Base-by-base conservation (phyloP, 2,797 vertebrate species). In the Siniperca scherzeri region DNA sequence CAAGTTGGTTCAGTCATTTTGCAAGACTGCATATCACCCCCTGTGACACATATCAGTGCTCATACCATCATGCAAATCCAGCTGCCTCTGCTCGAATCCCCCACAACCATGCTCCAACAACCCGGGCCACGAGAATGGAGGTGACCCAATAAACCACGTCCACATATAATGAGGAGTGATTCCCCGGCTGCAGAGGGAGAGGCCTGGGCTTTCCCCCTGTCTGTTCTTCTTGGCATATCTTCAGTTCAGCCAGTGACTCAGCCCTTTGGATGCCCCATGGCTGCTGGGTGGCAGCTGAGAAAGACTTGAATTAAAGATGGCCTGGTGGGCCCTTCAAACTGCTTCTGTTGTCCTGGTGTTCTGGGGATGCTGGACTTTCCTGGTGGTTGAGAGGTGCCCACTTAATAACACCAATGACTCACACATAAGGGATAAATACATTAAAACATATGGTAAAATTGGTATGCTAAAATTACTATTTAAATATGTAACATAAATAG, bases 201-300 rank as follows among this genome's bases (percentile, higher is more conserved):
- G 72, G 57, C 55, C 80, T 8, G 84, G 92, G 89, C 83, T 88
- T 90, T 64, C 87, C 92, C 85, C 77, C 77, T 57, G 80, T 90
- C 85, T 86, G 70, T 65, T 85, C 74, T 57, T 83, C 61, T 82
- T 90, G 87, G 84, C 82, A 65, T 70, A 21, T 80, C 86, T 81
- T 89, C 86, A 56, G 62, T 81, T 89, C 66, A 81, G 60, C 0
- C 25, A 75, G 74, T 92, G 90, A 92, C 83, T 93, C 92, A 90
- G 77, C 30, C 77, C 56, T 76, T 67, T 86, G 80, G 83, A 66
- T 81, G 83, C 38, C 72, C 80, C 65, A 5, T 67, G 81, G 84
- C 67, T 67, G 79, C 60, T 27, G 72, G 46, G 33, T 60, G 57
- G 64, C 75, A 81, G 77, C 65, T 74, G 78, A 77, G 46, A 70